A percentile compares a stretch with the other conserved stretches of the same genome.
phyloP scores from a whole-genome alignment of 1,140 invertebrate species.

The Aphaenogaster ashmeadi region DNA sequence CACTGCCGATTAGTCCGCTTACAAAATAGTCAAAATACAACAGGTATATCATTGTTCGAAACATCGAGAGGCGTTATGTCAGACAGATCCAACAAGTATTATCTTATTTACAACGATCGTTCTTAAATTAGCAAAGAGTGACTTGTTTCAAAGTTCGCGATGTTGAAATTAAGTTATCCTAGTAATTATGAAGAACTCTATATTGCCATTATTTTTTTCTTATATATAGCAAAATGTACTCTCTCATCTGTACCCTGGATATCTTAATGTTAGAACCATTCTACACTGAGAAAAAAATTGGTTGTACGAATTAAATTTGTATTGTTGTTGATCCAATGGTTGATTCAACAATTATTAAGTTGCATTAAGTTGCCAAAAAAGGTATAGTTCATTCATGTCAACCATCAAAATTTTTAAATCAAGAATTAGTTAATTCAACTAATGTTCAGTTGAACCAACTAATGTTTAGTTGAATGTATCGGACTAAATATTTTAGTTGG shows the following conservation, averaged over 20 bases:
- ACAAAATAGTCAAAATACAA: conserved; percentile 55
- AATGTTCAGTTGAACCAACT: no score
- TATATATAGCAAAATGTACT: not conserved
- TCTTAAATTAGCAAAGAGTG: not conserved
- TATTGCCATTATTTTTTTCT: conserved; percentile 7
- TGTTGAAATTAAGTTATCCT: not conserved
- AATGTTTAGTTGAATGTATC: no score
- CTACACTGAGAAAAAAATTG: no score
- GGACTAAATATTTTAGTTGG: no score
- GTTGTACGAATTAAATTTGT: no score
- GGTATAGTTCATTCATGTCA: no score
- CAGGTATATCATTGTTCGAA: conserved; percentile 65
- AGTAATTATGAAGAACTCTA: not conserved
- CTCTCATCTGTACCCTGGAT: not conserved
- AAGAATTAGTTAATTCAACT: no score
- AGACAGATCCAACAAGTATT: not conserved
- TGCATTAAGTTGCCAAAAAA: no score
- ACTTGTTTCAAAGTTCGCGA: not conserved
- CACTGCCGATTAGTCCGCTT: conserved; percentile 43
- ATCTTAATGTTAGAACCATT: not conserved
- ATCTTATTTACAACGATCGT: not conserved
- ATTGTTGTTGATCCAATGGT: no score
- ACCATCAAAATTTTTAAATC: no score
- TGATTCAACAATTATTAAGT: no score
- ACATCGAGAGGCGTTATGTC: conserved; percentile 42